phyloP scores from a whole-genome alignment of 2,113 vertebrate species.

The Colius striatus region DNA sequence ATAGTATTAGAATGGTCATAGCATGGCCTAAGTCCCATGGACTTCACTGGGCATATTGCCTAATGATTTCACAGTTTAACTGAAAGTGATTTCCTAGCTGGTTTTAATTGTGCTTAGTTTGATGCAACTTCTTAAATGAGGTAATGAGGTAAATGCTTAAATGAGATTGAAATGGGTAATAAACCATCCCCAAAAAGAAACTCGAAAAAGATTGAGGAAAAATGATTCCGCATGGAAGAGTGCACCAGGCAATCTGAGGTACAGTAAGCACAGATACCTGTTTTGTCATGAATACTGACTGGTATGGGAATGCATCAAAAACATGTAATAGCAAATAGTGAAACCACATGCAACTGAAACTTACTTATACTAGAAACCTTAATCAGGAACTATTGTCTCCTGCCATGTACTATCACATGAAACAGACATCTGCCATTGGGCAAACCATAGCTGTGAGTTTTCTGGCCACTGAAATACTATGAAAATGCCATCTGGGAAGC shows the following conservation, averaged over 20 bases:
- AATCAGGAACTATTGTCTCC: not conserved
- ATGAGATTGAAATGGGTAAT: not conserved
- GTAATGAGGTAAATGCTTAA: not conserved
- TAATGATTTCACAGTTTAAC: not conserved
- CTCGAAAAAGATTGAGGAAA: not conserved
- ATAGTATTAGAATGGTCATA: not conserved
- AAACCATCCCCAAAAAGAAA: not conserved
- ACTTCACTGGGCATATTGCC: not conserved
- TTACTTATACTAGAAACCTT: not conserved
- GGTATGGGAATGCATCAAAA: not conserved
- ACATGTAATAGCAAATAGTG: not conserved
- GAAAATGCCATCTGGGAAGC: conserved; percentile 20
- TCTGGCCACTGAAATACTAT: not conserved
- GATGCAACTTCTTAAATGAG: not conserved
- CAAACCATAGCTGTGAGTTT: not conserved
- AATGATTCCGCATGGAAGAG: too few species aligned
- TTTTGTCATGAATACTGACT: not conserved
- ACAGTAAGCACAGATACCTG: not conserved
- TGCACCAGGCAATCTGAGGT: not conserved
- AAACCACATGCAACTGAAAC: not conserved
- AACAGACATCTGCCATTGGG: not conserved
- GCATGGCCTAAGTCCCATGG: accelerated
- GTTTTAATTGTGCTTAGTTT: not conserved
- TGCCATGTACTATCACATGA: not conserved
- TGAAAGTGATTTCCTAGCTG: not conserved